Evolutionary conservation across 2,797 vertebrate genomes (phyloP).

Genomic region (Cottoperca gobio): DNA sequence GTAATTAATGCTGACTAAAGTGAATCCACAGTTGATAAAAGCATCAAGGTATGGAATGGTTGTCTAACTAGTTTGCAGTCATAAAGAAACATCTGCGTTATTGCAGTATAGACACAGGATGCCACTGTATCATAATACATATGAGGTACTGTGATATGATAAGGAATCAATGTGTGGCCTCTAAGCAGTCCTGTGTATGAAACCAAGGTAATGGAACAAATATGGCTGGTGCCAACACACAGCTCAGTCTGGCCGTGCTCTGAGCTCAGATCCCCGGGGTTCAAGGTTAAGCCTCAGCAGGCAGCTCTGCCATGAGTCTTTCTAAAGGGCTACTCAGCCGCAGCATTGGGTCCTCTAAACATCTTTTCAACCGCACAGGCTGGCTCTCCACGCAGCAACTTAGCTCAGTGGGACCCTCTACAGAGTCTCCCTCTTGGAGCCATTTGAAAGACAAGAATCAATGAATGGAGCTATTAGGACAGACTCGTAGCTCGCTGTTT

Average conservation of each 20-base stretch:
- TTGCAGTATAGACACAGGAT: not conserved
- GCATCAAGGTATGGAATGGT: no score
- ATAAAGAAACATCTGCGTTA: not conserved
- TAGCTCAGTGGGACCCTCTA: conserved; percentile 53
- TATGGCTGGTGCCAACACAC: conserved; percentile 27
- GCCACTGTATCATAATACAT: conserved; percentile 11
- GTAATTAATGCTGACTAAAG: not conserved
- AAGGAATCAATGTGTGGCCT: conserved; percentile 26
- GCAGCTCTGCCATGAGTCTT: conserved; percentile 39
- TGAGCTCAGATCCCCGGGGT: conserved; percentile 26
- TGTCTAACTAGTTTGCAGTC: not conserved
- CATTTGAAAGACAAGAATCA: conserved; percentile 53
- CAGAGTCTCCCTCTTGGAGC: conserved; percentile 47
- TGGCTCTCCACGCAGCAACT: conserved; percentile 36
- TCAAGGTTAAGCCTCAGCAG: conserved; percentile 47
- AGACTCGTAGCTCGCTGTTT: conserved; percentile 47
- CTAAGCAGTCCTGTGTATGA: conserved; percentile 13
- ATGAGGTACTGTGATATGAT: conserved; percentile 13
- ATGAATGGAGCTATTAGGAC: conserved; percentile 75
- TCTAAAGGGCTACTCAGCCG: conserved; percentile 39
- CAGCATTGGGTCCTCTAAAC: conserved; percentile 20
- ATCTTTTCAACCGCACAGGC: conserved; percentile 53
- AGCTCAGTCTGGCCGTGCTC: conserved; percentile 9
- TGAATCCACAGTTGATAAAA: not conserved
- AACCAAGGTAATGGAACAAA: conserved; percentile 50